Evolutionary conservation across 2,888 invertebrate species (phyloP), one percentile per base, ranked within the genome.

Genomic region (Autographa pulchrina): DNA sequence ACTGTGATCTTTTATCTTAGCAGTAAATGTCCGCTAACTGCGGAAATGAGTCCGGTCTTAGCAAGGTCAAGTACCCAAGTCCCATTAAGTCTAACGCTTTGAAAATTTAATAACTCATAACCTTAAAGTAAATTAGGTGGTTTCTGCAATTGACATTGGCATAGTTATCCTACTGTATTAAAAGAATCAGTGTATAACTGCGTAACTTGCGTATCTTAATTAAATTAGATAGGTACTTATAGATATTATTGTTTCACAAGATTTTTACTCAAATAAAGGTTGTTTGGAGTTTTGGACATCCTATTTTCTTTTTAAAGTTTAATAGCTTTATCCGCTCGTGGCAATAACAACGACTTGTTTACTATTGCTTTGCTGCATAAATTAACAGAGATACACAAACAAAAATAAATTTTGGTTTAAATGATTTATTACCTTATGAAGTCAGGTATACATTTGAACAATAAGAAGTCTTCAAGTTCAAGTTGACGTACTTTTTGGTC

Each of bases 131-230:
- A 62, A 66, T 41, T 14, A 43, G 16, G n/a, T 48, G 48, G n/a
- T 64, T 43, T 62, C 62, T 16, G 41, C 65, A 52, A 71, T 61
- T 80, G 74, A 81, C 81, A 77, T 71, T 79, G 79, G 67, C 81
- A 71, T 25, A 80, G 54, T 56, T 56, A 56, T 25, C 25, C 13
- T 56, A 25, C 4, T 56, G 11, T 25, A 25, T 9, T 56, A 25
- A 56, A 5, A 56, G 11, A 56, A 20, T 25, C 54, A 25, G 13
- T 16, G 54, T 54, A 20, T 11, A 25, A 14, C 11, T 54, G 54
- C 20, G 54, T 54, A 54, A 54, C 54, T 56, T 4, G 5, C 13
- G 13, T 20, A 20, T 20, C 25, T 20, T 5, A 11, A 48, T 48
- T n/a, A n/a, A 48, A 48, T 48, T 16, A n/a, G 48, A 48, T 48